These are phyloP conservation scores for Lepus townsendii DNA, from an alignment of 2,797 vertebrate genomes.

Conservation along the genomic window DNA sequence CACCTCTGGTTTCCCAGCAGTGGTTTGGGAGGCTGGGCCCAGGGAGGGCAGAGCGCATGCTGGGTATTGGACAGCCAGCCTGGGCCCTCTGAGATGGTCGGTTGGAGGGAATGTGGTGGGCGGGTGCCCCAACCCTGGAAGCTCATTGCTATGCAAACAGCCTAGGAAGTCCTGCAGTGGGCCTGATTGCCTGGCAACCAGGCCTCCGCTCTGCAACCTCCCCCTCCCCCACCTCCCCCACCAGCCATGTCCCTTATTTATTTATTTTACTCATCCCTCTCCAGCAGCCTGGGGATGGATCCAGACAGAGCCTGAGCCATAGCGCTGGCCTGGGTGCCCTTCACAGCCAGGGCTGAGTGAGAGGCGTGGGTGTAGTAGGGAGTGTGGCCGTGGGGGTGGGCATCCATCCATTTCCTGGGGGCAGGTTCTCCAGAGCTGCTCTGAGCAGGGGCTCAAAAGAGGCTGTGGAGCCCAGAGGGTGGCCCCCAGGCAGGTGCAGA, in stretches of 20 bases:
- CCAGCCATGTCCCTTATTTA: neutral
- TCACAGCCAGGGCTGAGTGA: neutral
- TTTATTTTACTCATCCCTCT: constrained; percentile 5
- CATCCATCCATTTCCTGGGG: neutral
- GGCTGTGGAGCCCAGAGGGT: neutral
- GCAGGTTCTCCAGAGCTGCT: neutral
- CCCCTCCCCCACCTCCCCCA: neutral
- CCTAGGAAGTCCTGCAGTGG: constrained; percentile 3
- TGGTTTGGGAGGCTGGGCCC: neutral
- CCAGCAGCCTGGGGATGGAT: constrained; percentile 6
- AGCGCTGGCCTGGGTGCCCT: too few relatives aligned
- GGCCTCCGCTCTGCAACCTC: neutral
- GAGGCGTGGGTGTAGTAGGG: neutral
- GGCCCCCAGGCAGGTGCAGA: neutral
- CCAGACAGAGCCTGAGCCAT: too few relatives aligned
- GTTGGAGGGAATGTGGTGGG: neutral
- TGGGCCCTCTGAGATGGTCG: neutral
- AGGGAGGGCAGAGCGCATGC: too few relatives aligned
- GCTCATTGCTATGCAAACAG: constrained; percentile 67
- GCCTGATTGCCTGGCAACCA: constrained; percentile 72
- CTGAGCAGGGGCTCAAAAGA: neutral
- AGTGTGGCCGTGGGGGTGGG: neutral
- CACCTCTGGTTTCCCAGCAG: neutral
- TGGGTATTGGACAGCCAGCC: neutral
- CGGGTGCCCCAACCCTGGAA: neutral